These are phyloP conservation scores for Notolepis coatsorum DNA, from an alignment of 2,797 vertebrate species.

Conservation along the genomic window DNA sequence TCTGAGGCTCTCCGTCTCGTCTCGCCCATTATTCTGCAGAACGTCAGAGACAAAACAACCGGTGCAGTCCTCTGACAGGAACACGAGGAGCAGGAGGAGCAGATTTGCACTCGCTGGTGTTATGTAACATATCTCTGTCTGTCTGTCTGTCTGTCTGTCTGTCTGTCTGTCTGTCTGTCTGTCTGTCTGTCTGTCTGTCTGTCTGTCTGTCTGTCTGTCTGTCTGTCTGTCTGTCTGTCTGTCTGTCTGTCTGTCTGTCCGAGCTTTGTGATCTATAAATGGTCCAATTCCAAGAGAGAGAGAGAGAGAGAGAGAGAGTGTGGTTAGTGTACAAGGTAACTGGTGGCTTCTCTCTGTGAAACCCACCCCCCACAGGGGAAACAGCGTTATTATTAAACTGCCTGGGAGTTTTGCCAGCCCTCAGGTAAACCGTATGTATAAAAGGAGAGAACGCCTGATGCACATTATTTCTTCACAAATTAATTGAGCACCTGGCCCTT, in stretches of 20 bases:
- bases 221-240: constrained; percentile 38
- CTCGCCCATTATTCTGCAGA: constrained; percentile 55
- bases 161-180: constrained; percentile 27
- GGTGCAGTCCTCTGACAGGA: constrained; percentile 68
- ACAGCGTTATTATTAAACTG: constrained; percentile 39
- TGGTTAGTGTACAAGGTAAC: constrained; percentile 46
- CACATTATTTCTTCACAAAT: constrained; percentile 48
- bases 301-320: constrained; percentile 47
- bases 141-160: not conserved
- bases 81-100: constrained; percentile 77
- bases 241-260: constrained; percentile 54
- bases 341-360: constrained; percentile 35
- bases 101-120: constrained; percentile 74
- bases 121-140: constrained; percentile 64
- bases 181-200: constrained; percentile 25
- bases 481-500: constrained; percentile 34
- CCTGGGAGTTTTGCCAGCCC: constrained; percentile 27
- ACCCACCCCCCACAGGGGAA: constrained; percentile 30
- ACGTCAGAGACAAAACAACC: constrained; percentile 67
- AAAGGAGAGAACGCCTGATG: constrained; percentile 31
- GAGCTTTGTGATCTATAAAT: constrained; percentile 64
- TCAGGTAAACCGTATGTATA: constrained; percentile 55
- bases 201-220: constrained; percentile 15
- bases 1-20: constrained; percentile 49
- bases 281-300: constrained; percentile 53